These are phyloP conservation scores for Globodera ellingtonae DNA, from an alignment of 1,140 invertebrate genomes.

Conservation along the genomic window DNA sequence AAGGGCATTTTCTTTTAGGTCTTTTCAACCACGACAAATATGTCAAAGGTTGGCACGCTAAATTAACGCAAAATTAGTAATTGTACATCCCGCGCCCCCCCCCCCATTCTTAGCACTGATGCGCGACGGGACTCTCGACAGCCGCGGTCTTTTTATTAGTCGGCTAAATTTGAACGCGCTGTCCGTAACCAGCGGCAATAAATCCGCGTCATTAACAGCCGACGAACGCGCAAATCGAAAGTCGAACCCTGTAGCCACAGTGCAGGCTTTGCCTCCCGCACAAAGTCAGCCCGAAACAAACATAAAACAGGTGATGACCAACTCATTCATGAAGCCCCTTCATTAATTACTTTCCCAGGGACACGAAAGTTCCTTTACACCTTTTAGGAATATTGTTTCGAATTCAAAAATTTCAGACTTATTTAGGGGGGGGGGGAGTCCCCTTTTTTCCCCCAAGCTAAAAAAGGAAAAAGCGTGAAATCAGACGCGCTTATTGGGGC, in stretches of 20 bases:
- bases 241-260: background rate
- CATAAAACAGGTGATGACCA: background rate
- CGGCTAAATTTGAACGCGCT: conserved; percentile 4
- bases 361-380: too few relatives aligned
- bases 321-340: background rate
- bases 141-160: conserved; percentile 1
- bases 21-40: conserved; percentile 48
- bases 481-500: too few relatives aligned
- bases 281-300: conserved; percentile 8
- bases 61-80: too few relatives aligned
- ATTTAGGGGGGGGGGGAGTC: too few relatives aligned
- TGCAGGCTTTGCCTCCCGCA: background rate
- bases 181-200: background rate
- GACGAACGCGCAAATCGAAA: background rate
- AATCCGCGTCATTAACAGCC: background rate
- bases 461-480: too few relatives aligned
- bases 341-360: too few relatives aligned
- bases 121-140: conserved; percentile 36
- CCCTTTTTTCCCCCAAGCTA: too few relatives aligned
- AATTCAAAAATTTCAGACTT: too few relatives aligned
- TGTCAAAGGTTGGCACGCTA: conserved; percentile 35
- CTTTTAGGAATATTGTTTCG: too few relatives aligned
- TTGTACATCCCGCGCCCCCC: too few relatives aligned
- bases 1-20: background rate
- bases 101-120: conserved; percentile 36